Evolutionary conservation across 2,113 vertebrate species (phyloP), one percentile per base, ranked within the genome.

Genomic region (Nyctibius bracteatus): DNA sequence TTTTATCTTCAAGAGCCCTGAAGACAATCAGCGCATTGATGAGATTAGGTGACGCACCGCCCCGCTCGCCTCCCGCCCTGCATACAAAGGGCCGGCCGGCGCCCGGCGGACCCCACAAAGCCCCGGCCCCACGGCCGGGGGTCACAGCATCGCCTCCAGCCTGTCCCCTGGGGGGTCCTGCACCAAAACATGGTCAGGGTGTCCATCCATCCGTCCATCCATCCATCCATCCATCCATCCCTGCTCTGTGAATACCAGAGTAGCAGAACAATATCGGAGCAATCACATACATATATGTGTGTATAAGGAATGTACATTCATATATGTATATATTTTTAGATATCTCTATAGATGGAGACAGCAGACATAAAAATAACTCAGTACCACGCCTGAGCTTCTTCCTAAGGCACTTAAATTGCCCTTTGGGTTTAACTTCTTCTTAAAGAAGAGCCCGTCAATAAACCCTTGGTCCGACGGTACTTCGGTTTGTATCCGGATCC

Each of bases 21-120:
- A 96, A 97, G 95, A 98, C 97, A 98, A 98, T 98, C 70, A 68
- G 96, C 49, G 91, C 97, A 97, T 97, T 97, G 98, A 98, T 93
- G 97, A 97, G 98, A 98, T 98, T 98, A 98, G 94, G 95, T 82
- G 65, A 62, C 51, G 55, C 33, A 9, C 77, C 39, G 28, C 93
- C 94, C 55, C 22, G 59, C 90, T 79, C 46, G 24, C 81, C 41
- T 78, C 90, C 77, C 43, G 0, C 52, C 92, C 95, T 96, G 97
- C 97, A 98, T 97, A 98, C 98, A 98, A 98, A 98, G 97, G 81
- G 67, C 49, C 0, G 10, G 61, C 73, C 43, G 88, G 89, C 80
- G 59, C 61, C 85, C 35, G 9, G 2, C 16, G 5, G 21, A 23
- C 67, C 93, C 88, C 2, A 6, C 79, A 25, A 12, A 61, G 75